Evolutionary conservation across 1,140 invertebrate species (phyloP), one percentile per base, ranked within the genome.

Genomic region (Drosophila punjabiensis): DNA sequence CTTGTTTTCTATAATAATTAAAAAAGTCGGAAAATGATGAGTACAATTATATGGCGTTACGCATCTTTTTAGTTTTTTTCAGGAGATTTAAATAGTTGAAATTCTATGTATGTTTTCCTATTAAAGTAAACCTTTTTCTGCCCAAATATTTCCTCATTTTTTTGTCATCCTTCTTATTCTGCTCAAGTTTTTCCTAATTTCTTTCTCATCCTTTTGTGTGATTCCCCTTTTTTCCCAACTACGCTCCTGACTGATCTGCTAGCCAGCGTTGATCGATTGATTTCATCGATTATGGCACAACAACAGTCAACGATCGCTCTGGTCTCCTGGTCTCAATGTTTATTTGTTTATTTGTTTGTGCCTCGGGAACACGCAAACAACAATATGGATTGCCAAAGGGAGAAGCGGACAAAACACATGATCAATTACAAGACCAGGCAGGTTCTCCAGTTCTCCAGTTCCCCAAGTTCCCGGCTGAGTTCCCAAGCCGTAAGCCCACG

Each of bases 201-300:
- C 0, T 9, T 8, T 35, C 5, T 20, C 28, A 14, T 7, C 35
- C 33, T 35, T 6, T 20, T 33, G 39, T 30, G 14, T 18, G n/a
- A 7, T 16, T 4, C 16, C 7, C 37, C 39, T 33, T n/a, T 48
- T 20, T 33, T n/a, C 24, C 24, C 0, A 9, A 16, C 48, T 55
- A 56, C 73, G 59, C 70, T 75, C 39, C 70, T 75, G 73, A 41
- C 6, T 62, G 43, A 58, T 55, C 59, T 60, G 45, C 50, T 69
- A 58, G 58, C 48, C 74, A 48, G 45, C 39, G 33, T 60, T 90
- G 86, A 90, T 90, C 86, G 86, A 90, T 90, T 90, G 86, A 90
- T 90, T 90, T 90, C 82, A 90, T 90, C 87, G 86, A 86, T 90
- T 90, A 90, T 90, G 73, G 86, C 83, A 48, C 73, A 84, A 67